Conservation (phyloP, 2,113 vertebrate species). For the Chloebia gouldiae region DNA sequence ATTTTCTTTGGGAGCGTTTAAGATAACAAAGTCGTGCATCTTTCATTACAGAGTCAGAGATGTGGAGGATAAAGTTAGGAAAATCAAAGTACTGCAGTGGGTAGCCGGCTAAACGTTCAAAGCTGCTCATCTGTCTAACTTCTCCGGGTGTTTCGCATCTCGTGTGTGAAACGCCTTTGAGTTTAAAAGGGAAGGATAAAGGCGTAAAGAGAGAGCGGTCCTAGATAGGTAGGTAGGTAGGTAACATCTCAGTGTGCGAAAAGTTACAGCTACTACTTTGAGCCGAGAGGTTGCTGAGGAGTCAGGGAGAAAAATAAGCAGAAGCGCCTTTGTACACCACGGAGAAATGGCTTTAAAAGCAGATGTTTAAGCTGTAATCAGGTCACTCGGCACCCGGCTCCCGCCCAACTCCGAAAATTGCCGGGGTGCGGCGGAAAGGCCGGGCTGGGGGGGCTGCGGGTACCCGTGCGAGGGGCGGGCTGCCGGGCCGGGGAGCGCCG, state of each 20-base stretch:
- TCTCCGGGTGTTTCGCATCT: not conserved
- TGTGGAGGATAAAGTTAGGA: not conserved
- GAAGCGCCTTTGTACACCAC: not conserved
- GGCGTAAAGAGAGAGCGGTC: not conserved
- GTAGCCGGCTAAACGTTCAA: not conserved
- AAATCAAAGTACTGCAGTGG: not conserved
- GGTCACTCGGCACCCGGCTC: not conserved
- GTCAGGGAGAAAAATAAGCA: not conserved
- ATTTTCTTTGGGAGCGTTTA: not conserved
- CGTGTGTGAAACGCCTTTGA: not conserved
- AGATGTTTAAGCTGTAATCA: not conserved
- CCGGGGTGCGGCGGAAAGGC: not conserved
- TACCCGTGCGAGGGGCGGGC: not conserved
- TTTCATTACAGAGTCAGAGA: not conserved
- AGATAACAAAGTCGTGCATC: not conserved
- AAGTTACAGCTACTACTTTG: conserved; percentile 7
- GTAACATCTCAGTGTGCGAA: not conserved
- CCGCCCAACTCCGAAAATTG: not conserved
- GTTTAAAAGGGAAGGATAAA: not conserved
- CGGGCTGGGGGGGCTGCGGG: not conserved
- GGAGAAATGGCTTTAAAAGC: not conserved
- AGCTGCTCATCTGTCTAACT: not conserved
- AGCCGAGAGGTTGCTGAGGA: not conserved
- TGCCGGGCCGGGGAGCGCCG: not conserved
- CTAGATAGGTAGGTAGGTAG: not conserved